phyloP scores from a whole-genome alignment of 2,797 vertebrate genomes.

The Enteromius mattozi region DNA sequence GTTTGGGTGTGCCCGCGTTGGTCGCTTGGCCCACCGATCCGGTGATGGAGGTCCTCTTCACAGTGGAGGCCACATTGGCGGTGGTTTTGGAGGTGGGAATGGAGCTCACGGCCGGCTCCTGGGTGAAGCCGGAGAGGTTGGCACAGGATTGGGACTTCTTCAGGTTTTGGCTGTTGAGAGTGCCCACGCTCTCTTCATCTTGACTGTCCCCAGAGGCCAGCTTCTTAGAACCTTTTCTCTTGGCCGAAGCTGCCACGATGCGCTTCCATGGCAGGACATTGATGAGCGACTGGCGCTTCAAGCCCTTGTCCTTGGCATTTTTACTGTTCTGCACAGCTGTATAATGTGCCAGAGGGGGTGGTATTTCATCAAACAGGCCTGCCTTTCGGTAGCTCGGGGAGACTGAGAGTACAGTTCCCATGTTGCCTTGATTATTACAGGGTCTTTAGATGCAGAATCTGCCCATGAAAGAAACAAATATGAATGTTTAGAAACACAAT shows the following conservation, averaged over 20 bases:
- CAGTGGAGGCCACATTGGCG: constrained; percentile 75
- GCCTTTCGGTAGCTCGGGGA: constrained; percentile 94
- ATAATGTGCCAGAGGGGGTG: constrained; percentile 87
- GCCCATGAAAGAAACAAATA: background rate
- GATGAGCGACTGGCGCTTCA: constrained; percentile 90
- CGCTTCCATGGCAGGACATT: constrained; percentile 91
- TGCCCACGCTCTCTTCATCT: constrained; percentile 84
- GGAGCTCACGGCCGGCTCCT: constrained; percentile 77
- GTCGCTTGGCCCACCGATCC: constrained; percentile 72
- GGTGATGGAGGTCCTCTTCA: constrained; percentile 78
- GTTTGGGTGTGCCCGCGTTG: constrained; percentile 85
- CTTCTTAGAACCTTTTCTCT: constrained; percentile 92
- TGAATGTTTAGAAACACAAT: background rate
- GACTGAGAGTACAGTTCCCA: constrained; percentile 92
- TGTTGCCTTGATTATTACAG: constrained; percentile 65
- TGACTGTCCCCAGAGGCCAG: constrained; percentile 81
- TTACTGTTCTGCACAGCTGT: constrained; percentile 93
- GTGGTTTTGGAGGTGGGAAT: constrained; percentile 83
- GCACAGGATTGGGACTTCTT: constrained; percentile 94
- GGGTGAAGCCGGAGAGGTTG: constrained; percentile 87
- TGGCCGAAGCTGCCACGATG: constrained; percentile 89
- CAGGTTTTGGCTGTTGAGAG: constrained; percentile 88
- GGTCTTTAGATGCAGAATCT: constrained; percentile 12
- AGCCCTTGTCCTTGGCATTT: constrained; percentile 89
- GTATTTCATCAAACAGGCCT: constrained; percentile 88